Evolutionary conservation across 2,797 vertebrate species (phyloP), one percentile per base, ranked within the genome.

Genomic region (Parauchenoglanis ngamensis): DNA sequence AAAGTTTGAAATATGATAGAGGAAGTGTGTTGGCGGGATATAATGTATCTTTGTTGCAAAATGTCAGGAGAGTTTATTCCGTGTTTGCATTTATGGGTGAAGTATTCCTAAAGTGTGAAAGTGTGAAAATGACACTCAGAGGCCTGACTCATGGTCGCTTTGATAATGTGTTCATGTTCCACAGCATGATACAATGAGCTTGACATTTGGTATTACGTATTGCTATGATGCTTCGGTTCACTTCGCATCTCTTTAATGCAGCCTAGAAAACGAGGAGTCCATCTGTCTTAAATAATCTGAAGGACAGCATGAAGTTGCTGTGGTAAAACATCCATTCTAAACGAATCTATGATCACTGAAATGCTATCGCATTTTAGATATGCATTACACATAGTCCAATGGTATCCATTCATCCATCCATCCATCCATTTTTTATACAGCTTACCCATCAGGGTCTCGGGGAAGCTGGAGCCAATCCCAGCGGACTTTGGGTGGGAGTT

Each of bases 51-150:
- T 8, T 67, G n/a, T 52, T 67, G 35, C n/a, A 7, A 83, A 82
- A 83, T 67, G 80, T 83, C 44, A 67, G 44, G 80, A 83, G 44
- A 67, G 28, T 67, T 83, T 67, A 31, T 67, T 83, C 61, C 6
- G 61, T 5, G 61, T 52, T 17, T 56, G 67, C 52, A 17, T 84
- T 73, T 59, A 25, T 57, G 25, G 49, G 17, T 52, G 68, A 56
- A n/a, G 56, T 57, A 86, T 84, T 86, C 81, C 44, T 85, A 87
- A 75, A 25, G 65, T 83, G 52, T 21, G 68, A 80, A 73, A 70
- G 57, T 84, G 85, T 54, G 82, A 73, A 75, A 65, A 54, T 77
- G 70, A 68, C 56, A 84, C 80, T 68, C 28, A 10, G 52, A 57
- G 49, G 83, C 40, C 70, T 85, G 83, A 85, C 83, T 85, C 83